phyloP scores from a whole-genome alignment of 2,113 vertebrate species.

The Oreochromis tanganicae region DNA sequence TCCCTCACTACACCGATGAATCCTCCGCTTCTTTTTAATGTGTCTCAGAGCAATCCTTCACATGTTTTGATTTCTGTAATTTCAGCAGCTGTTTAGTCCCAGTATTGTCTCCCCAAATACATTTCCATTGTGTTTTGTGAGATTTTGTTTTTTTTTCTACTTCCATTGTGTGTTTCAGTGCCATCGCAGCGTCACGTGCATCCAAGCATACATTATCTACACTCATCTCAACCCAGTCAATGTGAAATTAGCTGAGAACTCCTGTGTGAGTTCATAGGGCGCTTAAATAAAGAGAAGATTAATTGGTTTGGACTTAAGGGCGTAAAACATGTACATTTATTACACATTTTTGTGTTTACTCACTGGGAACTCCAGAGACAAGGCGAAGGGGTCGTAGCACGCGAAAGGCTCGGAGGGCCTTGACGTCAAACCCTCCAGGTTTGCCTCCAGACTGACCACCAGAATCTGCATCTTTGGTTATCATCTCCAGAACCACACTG shows the following conservation, averaged over 20 bases:
- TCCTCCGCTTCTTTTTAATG: neutral
- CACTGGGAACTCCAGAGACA: slow-evolving; percentile 97
- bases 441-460: slow-evolving; percentile 89
- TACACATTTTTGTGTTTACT: slow-evolving; percentile 1
- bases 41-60: neutral
- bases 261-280: neutral
- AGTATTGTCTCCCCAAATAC: neutral
- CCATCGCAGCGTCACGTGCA: neutral
- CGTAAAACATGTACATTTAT: accelerated
- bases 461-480: slow-evolving; percentile 91
- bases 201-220: neutral
- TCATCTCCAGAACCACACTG: slow-evolving; percentile 97
- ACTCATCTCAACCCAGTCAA: neutral
- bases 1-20: neutral
- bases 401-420: slow-evolving; percentile 96
- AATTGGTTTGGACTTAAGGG: neutral
- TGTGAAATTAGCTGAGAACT: neutral
- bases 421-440: slow-evolving; percentile 96
- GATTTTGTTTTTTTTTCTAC: accelerated
- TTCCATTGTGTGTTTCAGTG: neutral
- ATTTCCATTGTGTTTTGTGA: neutral
- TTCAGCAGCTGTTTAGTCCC: neutral
- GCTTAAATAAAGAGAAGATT: neutral
- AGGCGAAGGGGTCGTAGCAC: slow-evolving; percentile 95
- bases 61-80: neutral